Conservation (phyloP, 2,888 invertebrate species). For the Mythimna pallens region DNA sequence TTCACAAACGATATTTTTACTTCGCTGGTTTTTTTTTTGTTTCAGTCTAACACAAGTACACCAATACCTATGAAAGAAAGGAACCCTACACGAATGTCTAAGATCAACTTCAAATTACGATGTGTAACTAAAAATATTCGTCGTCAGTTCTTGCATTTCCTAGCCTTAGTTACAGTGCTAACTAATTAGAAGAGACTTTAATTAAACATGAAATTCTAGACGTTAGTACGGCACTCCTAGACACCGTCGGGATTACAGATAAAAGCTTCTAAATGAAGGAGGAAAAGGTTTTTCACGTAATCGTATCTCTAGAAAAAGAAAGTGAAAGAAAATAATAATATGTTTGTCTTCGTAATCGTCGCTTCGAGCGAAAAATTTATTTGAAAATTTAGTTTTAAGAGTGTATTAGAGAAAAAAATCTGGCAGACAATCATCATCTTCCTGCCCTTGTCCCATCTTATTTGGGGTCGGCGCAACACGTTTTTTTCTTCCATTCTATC, state of each 20-base stretch:
- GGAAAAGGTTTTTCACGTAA: conserved; percentile 51
- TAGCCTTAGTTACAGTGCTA: conserved; percentile 39
- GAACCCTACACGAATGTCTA: background rate
- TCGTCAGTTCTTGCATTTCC: conserved; percentile 41
- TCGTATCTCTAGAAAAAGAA: conserved; percentile 44
- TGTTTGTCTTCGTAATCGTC: conserved; percentile 49
- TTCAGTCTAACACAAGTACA: background rate
- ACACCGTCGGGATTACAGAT: conserved; percentile 63
- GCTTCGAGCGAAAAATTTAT: conserved; percentile 26
- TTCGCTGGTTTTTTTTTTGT: background rate
- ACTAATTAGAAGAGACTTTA: conserved; percentile 67
- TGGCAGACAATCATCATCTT: conserved; percentile 32
- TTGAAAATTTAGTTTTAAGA: conserved; percentile 39
- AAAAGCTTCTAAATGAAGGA: conserved; percentile 70
- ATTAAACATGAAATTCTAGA: conserved; percentile 70
- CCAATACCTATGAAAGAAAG: background rate
- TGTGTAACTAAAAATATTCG: conserved; percentile 15
- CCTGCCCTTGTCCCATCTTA: no score
- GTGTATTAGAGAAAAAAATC: conserved; percentile 27
- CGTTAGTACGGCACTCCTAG: conserved; percentile 51
- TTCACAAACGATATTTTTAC: no score
- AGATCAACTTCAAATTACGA: background rate
- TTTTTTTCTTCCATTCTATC: no score
- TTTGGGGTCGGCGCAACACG: no score
- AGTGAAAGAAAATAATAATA: conserved; percentile 26